Evolutionary conservation across 2,888 invertebrate genomes (phyloP), one percentile per base, ranked within the genome.

Genomic region (Apoderus coryli): DNA sequence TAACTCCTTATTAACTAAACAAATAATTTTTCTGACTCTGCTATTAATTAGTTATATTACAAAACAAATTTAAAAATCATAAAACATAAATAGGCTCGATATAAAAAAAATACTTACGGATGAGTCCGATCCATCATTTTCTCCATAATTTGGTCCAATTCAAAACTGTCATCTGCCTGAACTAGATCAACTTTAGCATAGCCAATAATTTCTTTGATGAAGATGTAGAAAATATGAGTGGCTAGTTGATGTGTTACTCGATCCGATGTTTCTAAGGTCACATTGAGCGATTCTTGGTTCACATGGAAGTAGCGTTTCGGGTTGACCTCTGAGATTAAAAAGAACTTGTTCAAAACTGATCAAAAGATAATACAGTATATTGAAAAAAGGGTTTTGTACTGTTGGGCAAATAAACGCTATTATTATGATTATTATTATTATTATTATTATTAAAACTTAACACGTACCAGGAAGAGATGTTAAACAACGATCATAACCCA

Each of bases 201-300:
- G 5, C 57, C 59, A 13, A 64, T 44, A 16, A 64, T 48, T 43
- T 56, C 58, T 25, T 65, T 59, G 6, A 71, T 47, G 40, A 69
- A 67, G 32, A 72, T 69, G 34, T 59, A 63, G 53, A 69, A 70
- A 25, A 72, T 60, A 37, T 66, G 57, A 0, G 70, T 64, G 16
- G 59, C 57, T 22, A 75, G 48, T 34, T 67, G 63, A 43, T 75
- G 72, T 1, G 66, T 63, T 5, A 66, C 46, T 29, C 69, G 55
- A 9, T 37, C 35, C 1, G 72, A 67, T 1, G 66, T 59, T 46
- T 71, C 69, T 31, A 75, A 49, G 2, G 54, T 57, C 12, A 69
- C 54, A 33, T 56, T 53, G 29, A 62, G 35, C 2, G 57, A 48
- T 27, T 54, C 43, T 3, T 56, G 56, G n/a, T 60, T 52, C 26